Percentiles rank a stretch among this genome's conserved stretches.
These are phyloP conservation scores for Mustela erminea DNA, from an alignment of 2,797 vertebrate genomes.

Conservation along the genomic window DNA sequence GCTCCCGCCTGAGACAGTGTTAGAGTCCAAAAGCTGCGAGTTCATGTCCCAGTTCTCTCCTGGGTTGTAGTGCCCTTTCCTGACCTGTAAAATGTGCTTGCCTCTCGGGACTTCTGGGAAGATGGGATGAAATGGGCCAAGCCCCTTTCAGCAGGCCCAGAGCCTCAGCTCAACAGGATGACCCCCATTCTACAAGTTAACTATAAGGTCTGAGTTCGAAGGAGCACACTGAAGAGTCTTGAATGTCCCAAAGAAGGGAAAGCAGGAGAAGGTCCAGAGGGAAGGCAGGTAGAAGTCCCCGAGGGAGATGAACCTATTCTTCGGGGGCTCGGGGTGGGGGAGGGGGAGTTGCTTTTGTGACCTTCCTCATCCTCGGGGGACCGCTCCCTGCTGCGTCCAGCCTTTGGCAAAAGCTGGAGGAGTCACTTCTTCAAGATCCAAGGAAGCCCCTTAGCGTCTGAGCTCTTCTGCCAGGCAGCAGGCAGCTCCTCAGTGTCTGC, in stretches of 20 bases:
- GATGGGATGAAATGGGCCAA: background rate
- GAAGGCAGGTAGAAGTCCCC: background rate
- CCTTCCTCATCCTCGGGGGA: background rate
- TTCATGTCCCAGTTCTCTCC: background rate
- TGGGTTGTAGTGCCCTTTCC: background rate
- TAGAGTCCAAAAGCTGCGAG: background rate
- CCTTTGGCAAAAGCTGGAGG: background rate
- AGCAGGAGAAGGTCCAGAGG: background rate
- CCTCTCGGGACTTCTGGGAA: background rate
- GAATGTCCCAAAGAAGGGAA: background rate
- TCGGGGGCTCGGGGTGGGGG: background rate
- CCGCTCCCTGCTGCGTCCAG: background rate
- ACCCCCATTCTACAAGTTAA: background rate
- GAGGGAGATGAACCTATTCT: background rate
- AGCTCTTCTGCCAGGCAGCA: background rate
- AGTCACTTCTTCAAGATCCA: background rate
- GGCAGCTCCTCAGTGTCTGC: background rate
- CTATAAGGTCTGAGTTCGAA: background rate
- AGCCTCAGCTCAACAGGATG: background rate
- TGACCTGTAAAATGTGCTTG: background rate
- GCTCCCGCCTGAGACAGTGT: background rate
- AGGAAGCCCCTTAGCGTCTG: background rate
- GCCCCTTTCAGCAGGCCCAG: background rate
- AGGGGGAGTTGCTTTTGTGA: background rate
- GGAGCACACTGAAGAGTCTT: background rate